Conservation (phyloP, 1,140 invertebrate species). For the Sycophaga agraensis region DNA sequence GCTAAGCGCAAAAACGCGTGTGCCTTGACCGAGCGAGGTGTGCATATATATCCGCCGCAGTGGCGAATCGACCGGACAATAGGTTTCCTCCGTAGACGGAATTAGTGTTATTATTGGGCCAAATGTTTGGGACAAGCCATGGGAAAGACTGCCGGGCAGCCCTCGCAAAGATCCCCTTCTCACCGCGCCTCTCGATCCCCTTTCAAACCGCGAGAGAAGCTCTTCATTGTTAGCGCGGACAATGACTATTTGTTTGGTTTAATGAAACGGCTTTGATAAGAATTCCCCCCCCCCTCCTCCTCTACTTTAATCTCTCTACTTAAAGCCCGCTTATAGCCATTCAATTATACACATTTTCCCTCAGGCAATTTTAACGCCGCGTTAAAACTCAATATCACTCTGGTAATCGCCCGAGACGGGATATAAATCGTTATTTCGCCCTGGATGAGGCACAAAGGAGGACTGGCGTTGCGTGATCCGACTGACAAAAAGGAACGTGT, state of each 20-base stretch:
- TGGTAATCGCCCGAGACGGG: no score
- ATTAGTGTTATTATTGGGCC: slow-evolving; percentile 58
- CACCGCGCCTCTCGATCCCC: background rate
- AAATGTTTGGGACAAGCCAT: slow-evolving; percentile 50
- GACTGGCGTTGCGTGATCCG: no score
- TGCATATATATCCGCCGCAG: slow-evolving; percentile 51
- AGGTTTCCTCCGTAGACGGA: slow-evolving; percentile 53
- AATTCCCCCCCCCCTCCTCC: background rate
- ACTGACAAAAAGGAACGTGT: no score
- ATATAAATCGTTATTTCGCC: no score
- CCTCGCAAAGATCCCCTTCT: background rate
- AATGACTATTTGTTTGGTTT: slow-evolving; percentile 27
- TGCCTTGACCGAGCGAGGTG: slow-evolving; percentile 42
- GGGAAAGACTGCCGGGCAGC: slow-evolving; percentile 41
- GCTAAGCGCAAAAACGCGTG: slow-evolving; percentile 18
- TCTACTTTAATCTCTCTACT: background rate
- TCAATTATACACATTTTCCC: slow-evolving; percentile 1
- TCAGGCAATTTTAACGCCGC: background rate
- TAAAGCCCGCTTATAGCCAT: background rate
- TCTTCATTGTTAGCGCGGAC: background rate
- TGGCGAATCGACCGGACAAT: slow-evolving; percentile 49
- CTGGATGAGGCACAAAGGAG: no score
- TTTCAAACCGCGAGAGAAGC: background rate
- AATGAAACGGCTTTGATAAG: slow-evolving; percentile 15
- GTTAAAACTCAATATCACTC: background rate